Base-by-base conservation (phyloP, 2,888 invertebrate species). In the Cryptocheilus praepositus region DNA sequence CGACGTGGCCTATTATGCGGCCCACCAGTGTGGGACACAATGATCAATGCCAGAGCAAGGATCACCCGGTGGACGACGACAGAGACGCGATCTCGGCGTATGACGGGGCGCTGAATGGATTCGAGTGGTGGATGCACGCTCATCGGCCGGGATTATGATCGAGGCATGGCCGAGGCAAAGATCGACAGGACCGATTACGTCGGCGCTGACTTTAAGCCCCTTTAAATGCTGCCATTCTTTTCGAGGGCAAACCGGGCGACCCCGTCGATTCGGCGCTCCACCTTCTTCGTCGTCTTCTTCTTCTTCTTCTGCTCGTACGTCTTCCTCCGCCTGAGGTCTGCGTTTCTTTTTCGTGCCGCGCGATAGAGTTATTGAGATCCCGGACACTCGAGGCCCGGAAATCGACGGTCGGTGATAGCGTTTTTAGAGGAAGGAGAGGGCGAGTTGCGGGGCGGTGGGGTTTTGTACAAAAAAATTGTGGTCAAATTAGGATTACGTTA, bases 171-270 rank as follows among this genome's bases (percentile, higher is more conserved):
- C 68, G 65, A 64, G 64, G 61, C 65, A 73, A 71, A 80, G 80
- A 80, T 80, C 80, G 79, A 80, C 80, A 80, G 64, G 64, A 8
- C 61, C 68, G 80, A 80, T 80, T 80, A 79, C 72, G 80, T 80
- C 74, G 73, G 66, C 75, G 75, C 58, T 77, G 80, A 80, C 75
- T 80, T 74, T 79, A 77, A 80, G 76, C 76, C 75, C 55, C 57
- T 80, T 80, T 80, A 79, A 80, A 80, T 56, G 73, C 71, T 74
- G 80, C 72, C 70, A 80, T 79, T 80, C 80, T 74, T 77, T 73
- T 67, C 56, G 44, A 44, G 44, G 44, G 45, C 44, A 44, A 25
- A 55, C 16, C 13, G 58, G 15, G 52, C 36, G 36, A 49, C 25
- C 54, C 43, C 43, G 36, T 28, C 55, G 43, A 60, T 60, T 60